Conservation (phyloP, 2,797 vertebrate genomes). For the Eulemur albifrons region DNA sequence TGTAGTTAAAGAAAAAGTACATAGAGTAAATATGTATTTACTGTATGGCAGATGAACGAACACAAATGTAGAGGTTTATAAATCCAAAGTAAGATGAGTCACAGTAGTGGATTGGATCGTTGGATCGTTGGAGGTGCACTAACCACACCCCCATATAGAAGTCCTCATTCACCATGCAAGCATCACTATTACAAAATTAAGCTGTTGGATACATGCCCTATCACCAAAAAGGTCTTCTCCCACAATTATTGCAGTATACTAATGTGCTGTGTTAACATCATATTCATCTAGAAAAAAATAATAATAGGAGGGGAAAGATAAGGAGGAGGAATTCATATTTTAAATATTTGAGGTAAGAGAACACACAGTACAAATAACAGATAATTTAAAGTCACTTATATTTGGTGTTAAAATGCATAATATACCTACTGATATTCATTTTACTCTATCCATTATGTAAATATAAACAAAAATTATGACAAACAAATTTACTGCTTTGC, state of each 20-base stretch:
- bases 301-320: neutral
- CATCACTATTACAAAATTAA: neutral
- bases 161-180: neutral
- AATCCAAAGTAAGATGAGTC: neutral
- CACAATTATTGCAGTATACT: neutral
- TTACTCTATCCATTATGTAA: neutral
- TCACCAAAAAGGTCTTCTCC: neutral
- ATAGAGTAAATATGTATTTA: neutral
- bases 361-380: neutral
- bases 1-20: neutral
- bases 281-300: neutral
- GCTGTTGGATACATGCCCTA: neutral
- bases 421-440: neutral
- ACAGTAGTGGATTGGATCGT: fast-evolving
- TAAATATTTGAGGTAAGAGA: neutral
- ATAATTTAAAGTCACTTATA: neutral
- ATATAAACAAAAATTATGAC: neutral
- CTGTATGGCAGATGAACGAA: neutral
- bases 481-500: neutral
- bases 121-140: fast-evolving
- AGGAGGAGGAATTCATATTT: neutral
- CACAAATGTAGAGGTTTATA: neutral
- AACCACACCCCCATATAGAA: too few relatives aligned
- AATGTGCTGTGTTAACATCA: neutral
- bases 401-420: neutral